Conservation (phyloP, 1,140 invertebrate genomes). For the Plodia interpunctella region DNA sequence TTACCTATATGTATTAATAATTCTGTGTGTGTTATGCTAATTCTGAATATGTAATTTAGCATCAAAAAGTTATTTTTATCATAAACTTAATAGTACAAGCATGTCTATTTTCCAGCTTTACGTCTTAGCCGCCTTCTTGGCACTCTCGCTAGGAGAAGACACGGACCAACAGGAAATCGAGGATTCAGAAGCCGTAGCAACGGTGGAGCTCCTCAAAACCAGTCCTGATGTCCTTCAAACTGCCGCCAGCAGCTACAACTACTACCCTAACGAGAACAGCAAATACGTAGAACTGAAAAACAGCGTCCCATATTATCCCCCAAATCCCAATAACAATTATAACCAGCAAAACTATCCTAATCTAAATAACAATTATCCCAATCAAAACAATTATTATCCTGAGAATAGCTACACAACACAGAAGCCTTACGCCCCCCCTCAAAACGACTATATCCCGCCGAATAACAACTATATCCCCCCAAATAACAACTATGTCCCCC, state of each 20-base stretch:
- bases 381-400: slow-evolving; percentile 23
- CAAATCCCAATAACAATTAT: slow-evolving; percentile 4
- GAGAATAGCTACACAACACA: slow-evolving; percentile 24
- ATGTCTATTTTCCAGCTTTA: slow-evolving; percentile 39
- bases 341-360: slow-evolving; percentile 22
- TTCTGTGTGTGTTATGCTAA: no score
- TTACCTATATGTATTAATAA: no score
- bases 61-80: slow-evolving; percentile 5
- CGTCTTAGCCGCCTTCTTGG: slow-evolving; percentile 44
- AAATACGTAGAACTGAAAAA: not conserved
- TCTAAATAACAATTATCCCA: slow-evolving; percentile 17
- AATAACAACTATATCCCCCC: slow-evolving; percentile 19
- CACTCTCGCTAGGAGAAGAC: slow-evolving; percentile 44
- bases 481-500: slow-evolving; percentile 22
- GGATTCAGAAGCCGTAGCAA: slow-evolving; percentile 38
- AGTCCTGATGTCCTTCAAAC: slow-evolving; percentile 21
- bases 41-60: no score
- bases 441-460: slow-evolving; percentile 21
- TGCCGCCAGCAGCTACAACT: slow-evolving; percentile 30
- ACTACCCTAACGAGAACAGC: slow-evolving; percentile 17
- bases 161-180: slow-evolving; percentile 20
- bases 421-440: slow-evolving; percentile 24
- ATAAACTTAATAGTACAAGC: not conserved
- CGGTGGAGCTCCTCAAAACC: slow-evolving; percentile 30
- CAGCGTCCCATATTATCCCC: not conserved